These are phyloP conservation scores for Scortum barcoo DNA, from an alignment of 2,113 vertebrate genomes.

Conservation along the genomic window DNA sequence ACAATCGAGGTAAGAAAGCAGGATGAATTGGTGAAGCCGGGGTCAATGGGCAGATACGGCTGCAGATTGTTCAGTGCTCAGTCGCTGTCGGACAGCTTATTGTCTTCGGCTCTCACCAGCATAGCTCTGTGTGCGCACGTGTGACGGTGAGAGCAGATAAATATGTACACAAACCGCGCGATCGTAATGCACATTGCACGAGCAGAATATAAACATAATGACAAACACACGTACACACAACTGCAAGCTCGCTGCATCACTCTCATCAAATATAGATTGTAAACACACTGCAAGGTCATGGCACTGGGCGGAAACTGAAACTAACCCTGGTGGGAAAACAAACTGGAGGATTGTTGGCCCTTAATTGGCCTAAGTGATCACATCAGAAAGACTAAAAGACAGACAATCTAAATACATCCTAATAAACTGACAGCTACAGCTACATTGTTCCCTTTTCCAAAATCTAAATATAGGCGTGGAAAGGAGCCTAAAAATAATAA, in stretches of 20 bases:
- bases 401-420: background rate
- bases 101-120: slow-evolving; percentile 18
- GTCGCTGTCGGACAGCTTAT: slow-evolving; percentile 36
- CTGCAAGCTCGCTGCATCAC: slow-evolving; percentile 19
- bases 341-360: slow-evolving; percentile 7
- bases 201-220: slow-evolving; percentile 18
- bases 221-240: background rate
- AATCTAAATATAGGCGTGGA: background rate
- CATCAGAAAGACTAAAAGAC: slow-evolving; percentile 3
- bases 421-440: too few species aligned
- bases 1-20: slow-evolving; percentile 67
- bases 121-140: background rate
- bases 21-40: slow-evolving; percentile 63
- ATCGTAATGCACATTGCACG: slow-evolving; percentile 1
- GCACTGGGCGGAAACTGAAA: slow-evolving; percentile 58
- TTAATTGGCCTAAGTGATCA: slow-evolving; percentile 47
- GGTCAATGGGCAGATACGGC: slow-evolving; percentile 66
- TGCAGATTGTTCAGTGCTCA: slow-evolving; percentile 60
- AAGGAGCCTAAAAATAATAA: slow-evolving; percentile 3
- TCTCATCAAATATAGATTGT: slow-evolving; percentile 70
- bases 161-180: slow-evolving; percentile 6
- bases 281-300: slow-evolving; percentile 66
- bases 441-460: background rate
- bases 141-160: background rate
- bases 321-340: slow-evolving; percentile 40